These are phyloP conservation scores for Acinonyx jubatus DNA, from an alignment of 2,113 vertebrate species.

Conservation along the genomic window DNA sequence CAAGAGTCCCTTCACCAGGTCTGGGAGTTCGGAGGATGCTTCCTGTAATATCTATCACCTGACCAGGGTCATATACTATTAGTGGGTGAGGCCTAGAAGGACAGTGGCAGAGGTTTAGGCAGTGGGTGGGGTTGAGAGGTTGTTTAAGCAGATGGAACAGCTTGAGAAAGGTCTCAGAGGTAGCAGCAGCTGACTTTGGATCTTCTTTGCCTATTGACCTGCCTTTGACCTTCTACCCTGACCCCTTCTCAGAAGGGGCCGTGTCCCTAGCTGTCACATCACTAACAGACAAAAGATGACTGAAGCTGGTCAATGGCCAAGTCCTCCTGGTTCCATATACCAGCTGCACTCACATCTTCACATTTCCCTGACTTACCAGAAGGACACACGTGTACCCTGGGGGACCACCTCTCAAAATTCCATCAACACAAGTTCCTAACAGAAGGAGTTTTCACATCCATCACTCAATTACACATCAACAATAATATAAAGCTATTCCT, in stretches of 20 bases:
- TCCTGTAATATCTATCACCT: not conserved
- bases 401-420: not conserved
- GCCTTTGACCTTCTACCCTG: not conserved
- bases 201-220: not conserved
- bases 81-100: not conserved
- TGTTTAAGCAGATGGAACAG: not conserved
- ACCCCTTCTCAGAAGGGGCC: not conserved
- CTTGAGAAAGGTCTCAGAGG: not conserved
- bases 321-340: not conserved
- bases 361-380: not conserved
- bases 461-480: not conserved
- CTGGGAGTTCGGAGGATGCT: not conserved
- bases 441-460: not conserved
- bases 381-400: not conserved
- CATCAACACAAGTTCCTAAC: not conserved
- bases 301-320: not conserved
- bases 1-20: not conserved
- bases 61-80: not conserved
- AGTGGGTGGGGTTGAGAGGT: not conserved
- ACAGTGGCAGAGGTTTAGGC: conserved; percentile 1
- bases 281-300: not conserved
- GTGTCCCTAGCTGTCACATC: not conserved
- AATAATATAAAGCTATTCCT: not conserved
- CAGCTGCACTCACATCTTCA: not conserved
- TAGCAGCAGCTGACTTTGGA: not conserved